Evolutionary conservation across 2,797 vertebrate genomes (phyloP).

Genomic region (Eurystomus glaucurus): DNA sequence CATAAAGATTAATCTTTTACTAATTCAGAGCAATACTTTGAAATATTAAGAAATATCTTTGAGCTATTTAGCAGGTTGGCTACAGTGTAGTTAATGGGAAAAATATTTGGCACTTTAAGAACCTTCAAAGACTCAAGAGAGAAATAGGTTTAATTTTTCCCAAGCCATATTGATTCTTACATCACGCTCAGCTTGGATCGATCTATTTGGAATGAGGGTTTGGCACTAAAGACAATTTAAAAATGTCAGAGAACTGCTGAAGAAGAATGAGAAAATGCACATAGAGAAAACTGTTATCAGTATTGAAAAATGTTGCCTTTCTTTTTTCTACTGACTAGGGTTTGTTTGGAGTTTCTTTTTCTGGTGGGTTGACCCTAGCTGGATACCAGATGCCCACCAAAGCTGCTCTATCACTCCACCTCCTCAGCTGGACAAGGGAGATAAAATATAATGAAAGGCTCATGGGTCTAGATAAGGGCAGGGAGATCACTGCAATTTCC

Average conservation of each 20-base stretch:
- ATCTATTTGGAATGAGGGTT: slow-evolving; percentile 67
- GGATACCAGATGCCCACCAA: background rate
- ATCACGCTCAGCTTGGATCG: slow-evolving; percentile 30
- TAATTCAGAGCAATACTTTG: background rate
- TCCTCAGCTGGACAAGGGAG: background rate
- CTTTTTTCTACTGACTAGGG: background rate
- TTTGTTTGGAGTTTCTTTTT: background rate
- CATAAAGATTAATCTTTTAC: background rate
- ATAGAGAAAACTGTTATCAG: slow-evolving; percentile 11
- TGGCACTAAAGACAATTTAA: slow-evolving; percentile 51
- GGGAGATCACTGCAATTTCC: background rate
- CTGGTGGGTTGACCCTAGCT: background rate
- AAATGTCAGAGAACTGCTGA: slow-evolving; percentile 52
- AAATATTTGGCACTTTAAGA: slow-evolving; percentile 31
- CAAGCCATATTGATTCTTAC: slow-evolving; percentile 48
- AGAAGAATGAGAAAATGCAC: background rate
- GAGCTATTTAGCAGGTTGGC: background rate
- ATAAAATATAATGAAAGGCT: background rate
- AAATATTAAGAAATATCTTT: background rate
- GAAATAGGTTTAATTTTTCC: slow-evolving; percentile 46
- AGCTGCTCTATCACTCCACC: background rate
- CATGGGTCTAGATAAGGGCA: background rate
- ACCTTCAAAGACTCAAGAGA: slow-evolving; percentile 39
- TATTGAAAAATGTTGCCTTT: background rate
- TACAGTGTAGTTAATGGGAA: background rate